Base-by-base conservation (phyloP, 1,140 invertebrate species). In the Bombus pascuorum region DNA sequence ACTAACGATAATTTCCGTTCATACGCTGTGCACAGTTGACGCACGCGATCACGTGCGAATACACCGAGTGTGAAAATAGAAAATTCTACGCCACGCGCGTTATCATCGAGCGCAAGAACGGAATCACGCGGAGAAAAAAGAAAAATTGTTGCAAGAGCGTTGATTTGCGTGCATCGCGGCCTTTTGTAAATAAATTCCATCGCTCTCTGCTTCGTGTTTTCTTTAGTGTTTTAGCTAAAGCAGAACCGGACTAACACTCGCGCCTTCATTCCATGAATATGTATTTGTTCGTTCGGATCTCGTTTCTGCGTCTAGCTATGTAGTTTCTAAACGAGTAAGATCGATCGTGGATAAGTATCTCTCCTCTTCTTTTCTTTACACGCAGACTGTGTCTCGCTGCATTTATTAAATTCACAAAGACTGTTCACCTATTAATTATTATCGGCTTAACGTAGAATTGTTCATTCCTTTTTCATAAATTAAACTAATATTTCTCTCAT, bases 171-270 rank as follows among this genome's bases (percentile, higher is more conserved):
- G 18, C 62, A 28, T 25, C 53, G 18, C 34, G 22, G 34, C 37
- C 68, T 80, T 68, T 86, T 73, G 73, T 83, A 83, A 81, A 83
- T 83, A 89, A 85, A 83, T 86, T 80, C 28, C 53, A 80, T 42
- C 37, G 77, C 71, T 84, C 72, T 80, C 68, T 66, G 85, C 47
- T 39, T 74, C 53, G 37, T 28, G 34, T 82, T 89, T 83, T 77
- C 74, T 87, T 84, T 87, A 86, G 85, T 87, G 81, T 86, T 87
- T 87, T 78, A 89, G 66, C 83, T 86, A 76, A 88, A 89, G 74
- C 83, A 62, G 73, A 86, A 88, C 76, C 59, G 47, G 8, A 18
- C 57, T 71, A 65, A 79, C 75, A 62, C 57, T 57, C n/a, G 65
- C 66, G 57, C 53, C 42, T 66, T 75, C 65, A 44, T 86, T 59